A percentile compares a stretch with the other conserved stretches of the same genome.
These are phyloP conservation scores for Cydia amplana DNA, from an alignment of 1,140 invertebrate genomes.

Conservation along the genomic window DNA sequence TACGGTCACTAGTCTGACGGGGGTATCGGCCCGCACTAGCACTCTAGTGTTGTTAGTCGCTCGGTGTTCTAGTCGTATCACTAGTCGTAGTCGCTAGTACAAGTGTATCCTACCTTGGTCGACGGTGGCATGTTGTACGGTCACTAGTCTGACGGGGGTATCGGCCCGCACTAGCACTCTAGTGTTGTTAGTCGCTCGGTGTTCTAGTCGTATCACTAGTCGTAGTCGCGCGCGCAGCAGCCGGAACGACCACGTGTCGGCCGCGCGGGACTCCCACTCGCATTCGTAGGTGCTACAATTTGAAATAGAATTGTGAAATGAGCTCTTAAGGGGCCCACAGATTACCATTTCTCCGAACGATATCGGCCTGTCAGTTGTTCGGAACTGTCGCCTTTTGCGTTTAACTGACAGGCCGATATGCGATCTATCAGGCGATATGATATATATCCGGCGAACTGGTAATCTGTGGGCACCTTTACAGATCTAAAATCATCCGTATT, in stretches of 20 bases:
- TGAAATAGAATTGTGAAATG: background rate
- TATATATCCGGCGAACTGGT: too few relatives aligned
- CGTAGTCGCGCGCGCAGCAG: slow-evolving; percentile 57
- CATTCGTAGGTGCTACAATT: slow-evolving; percentile 44
- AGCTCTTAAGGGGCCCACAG: too few relatives aligned
- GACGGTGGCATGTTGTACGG: slow-evolving; percentile 40
- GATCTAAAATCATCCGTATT: too few relatives aligned
- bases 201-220: slow-evolving; percentile 45
- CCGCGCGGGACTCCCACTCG: slow-evolving; percentile 54
- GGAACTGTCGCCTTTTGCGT: too few relatives aligned
- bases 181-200: slow-evolving; percentile 46
- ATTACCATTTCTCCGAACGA: too few relatives aligned
- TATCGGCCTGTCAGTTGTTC: too few relatives aligned
- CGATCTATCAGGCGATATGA: too few relatives aligned
- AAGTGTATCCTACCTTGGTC: slow-evolving; percentile 38
- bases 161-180: slow-evolving; percentile 48
- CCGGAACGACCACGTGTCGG: slow-evolving; percentile 59
- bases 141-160: slow-evolving; percentile 45
- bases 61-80: slow-evolving; percentile 44
- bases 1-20: slow-evolving; percentile 42
- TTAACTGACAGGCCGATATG: too few relatives aligned
- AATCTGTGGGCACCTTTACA: too few relatives aligned
- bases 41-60: slow-evolving; percentile 47
- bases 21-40: slow-evolving; percentile 51
- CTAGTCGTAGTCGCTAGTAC: slow-evolving; percentile 35